Conservation (phyloP, 2,888 invertebrate genomes). For the Eumerus sabulonum region DNA sequence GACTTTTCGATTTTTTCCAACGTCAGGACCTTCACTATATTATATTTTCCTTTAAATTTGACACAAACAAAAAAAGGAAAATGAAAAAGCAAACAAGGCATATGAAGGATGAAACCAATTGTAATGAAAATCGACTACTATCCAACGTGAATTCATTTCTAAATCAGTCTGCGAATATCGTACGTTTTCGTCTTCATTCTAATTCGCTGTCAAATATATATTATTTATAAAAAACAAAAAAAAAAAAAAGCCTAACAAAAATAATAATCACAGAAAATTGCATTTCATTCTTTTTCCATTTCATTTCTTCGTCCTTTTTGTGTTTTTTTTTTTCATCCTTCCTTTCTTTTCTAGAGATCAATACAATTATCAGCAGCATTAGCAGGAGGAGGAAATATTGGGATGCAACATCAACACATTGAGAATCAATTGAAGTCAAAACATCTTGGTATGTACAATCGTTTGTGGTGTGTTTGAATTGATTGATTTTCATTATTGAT, state of each 20-base stretch:
- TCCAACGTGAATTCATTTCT: constrained; percentile 33
- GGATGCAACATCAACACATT: constrained; percentile 36
- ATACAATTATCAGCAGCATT: constrained; percentile 42
- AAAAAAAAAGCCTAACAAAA: constrained; percentile 67
- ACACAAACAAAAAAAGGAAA: too few species aligned
- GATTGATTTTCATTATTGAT: constrained; percentile 12
- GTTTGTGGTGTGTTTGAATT: background rate
- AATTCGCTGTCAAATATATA: constrained; percentile 65
- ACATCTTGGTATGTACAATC: too few species aligned
- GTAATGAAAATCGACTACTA: constrained; percentile 8
- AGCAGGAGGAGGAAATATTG: constrained; percentile 1
- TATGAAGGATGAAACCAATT: too few species aligned
- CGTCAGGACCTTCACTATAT: too few species aligned
- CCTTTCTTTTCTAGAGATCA: constrained; percentile 39
- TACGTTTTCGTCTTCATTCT: constrained; percentile 20
- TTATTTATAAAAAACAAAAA: constrained; percentile 59
- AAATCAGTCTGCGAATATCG: constrained; percentile 65
- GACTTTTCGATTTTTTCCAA: too few species aligned
- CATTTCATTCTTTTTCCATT: constrained; percentile 57
- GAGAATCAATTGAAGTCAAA: constrained; percentile 9
- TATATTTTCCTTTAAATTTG: too few species aligned
- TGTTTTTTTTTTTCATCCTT: background rate
- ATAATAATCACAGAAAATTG: constrained; percentile 68
- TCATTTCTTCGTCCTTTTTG: constrained; percentile 8
- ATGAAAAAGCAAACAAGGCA: too few species aligned